Evolutionary conservation across 2,888 invertebrate genomes (phyloP).

Genomic region (Synergus itoensis): DNA sequence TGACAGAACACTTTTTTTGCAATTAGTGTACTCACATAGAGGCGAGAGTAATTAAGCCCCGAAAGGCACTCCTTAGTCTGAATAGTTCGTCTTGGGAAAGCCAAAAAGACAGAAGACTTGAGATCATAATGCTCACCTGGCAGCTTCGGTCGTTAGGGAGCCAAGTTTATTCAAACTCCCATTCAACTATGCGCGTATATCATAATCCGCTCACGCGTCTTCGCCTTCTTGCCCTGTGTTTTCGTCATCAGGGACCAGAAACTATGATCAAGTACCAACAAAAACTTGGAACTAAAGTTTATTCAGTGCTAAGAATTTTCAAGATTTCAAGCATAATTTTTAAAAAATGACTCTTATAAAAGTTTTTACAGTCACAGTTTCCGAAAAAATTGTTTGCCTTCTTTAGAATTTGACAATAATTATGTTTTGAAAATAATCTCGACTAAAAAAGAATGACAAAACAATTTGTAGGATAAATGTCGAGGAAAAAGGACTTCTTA

Average conservation of each 20-base stretch:
- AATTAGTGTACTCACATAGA: slow-evolving; percentile 23
- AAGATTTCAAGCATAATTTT: background rate
- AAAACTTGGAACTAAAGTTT: background rate
- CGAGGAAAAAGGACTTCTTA: background rate
- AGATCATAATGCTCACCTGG: slow-evolving; percentile 52
- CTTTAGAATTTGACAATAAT: no score
- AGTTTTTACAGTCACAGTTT: no score
- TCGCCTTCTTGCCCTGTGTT: slow-evolving; percentile 16
- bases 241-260: slow-evolving; percentile 27
- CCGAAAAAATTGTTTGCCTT: no score
- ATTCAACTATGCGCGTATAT: slow-evolving; percentile 34
- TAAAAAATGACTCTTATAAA: no score
- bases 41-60: slow-evolving; percentile 28
- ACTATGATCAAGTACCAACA: background rate
- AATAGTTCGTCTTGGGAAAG: slow-evolving; percentile 22
- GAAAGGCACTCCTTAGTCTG: slow-evolving; percentile 21
- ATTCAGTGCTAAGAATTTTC: background rate
- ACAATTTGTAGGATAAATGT: background rate
- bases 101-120: slow-evolving; percentile 42
- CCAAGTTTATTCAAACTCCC: slow-evolving; percentile 47
- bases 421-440: background rate
- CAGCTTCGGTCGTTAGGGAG: slow-evolving; percentile 51
- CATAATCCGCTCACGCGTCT: slow-evolving; percentile 30
- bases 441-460: background rate
- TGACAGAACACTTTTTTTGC: background rate